These are phyloP conservation scores for Chloroclystis v-ata DNA, from an alignment of 2,888 invertebrate species.

Conservation along the genomic window DNA sequence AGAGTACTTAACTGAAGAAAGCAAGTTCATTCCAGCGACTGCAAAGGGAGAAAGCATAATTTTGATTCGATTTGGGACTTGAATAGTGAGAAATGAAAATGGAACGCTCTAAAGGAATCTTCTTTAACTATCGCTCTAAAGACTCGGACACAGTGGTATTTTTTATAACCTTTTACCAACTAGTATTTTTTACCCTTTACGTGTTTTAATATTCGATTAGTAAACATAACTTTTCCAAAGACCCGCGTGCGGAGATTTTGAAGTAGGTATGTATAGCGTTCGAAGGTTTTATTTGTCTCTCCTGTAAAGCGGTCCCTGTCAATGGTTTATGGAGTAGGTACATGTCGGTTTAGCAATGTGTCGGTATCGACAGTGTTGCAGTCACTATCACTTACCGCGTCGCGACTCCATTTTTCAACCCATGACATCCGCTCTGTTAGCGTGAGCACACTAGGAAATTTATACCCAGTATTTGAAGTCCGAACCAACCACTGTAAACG, in stretches of 20 bases:
- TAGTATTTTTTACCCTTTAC: too few species aligned
- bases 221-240: too few species aligned
- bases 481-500: constrained; percentile 25
- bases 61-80: constrained; percentile 17
- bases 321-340: constrained; percentile 1
- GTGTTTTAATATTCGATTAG: too few species aligned
- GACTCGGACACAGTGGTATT: constrained; percentile 1
- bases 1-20: not conserved
- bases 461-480: constrained; percentile 39
- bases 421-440: constrained; percentile 51
- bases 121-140: constrained; percentile 12
- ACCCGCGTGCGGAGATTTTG: too few species aligned
- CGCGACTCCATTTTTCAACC: constrained; percentile 56
- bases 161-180: not conserved
- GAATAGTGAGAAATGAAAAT: constrained; percentile 13
- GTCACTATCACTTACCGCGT: constrained; percentile 17
- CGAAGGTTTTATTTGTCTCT: too few species aligned
- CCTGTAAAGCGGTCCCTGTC: too few species aligned
- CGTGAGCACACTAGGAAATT: constrained; percentile 44
- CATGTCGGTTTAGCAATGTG: constrained; percentile 43
- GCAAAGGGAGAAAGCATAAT: constrained; percentile 17
- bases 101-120: constrained; percentile 14
- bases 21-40: constrained; percentile 1
- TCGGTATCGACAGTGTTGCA: constrained; percentile 40
- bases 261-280: too few species aligned